Evolutionary conservation across 2,113 vertebrate genomes (phyloP), one percentile per base, ranked within the genome.

Genomic region (Chloroceryle aenea): DNA sequence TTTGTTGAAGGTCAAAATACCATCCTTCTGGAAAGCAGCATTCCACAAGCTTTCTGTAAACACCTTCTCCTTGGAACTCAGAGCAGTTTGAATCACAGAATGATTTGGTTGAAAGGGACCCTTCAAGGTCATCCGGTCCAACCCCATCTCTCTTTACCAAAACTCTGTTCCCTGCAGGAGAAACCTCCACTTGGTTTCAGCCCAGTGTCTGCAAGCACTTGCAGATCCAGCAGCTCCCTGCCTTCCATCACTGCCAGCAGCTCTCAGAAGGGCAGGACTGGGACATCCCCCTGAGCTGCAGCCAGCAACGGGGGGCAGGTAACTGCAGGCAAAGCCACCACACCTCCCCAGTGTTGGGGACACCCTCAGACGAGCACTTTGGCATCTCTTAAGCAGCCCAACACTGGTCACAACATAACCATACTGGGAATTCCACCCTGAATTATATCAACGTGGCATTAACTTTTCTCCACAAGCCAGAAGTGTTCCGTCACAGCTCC

Each of bases 351-450:
- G 15, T 3, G 5, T 3, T 21, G 22, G 29, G 50, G 22, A 30
- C 40, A 29, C 6, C 1, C 9, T 56, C 42, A 26, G 48, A 36
- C 0, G 0, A 59, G 18, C 20, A 17, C 10, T 22, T 21, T 38
- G 14, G 8, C 1, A 0, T 53, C 63, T 62, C 52, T 75, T 30
- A 27, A 63, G 16, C 5, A 32, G 30, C 25, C 34, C 23, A 52
- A 45, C 34, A 48, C 16, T 45, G 29, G 30, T 36, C 42, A 40
- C 1, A 1, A 42, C 23, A 11, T 8, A 7, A 7, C 19, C 23
- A 9, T 26, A 25, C 62, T 52, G 47, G 30, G n/a, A 85, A 40
- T 55, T 38, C 47, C 1, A 15, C 45, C 19, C 45, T 45, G 45
- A 45, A 20, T 45, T 45, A 45, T 45, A 20, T 45, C 20, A 9